phyloP scores from a whole-genome alignment of 37 sponge, comb jelly and placozoan genomes.

The Mnemiopsis leidyi region DNA sequence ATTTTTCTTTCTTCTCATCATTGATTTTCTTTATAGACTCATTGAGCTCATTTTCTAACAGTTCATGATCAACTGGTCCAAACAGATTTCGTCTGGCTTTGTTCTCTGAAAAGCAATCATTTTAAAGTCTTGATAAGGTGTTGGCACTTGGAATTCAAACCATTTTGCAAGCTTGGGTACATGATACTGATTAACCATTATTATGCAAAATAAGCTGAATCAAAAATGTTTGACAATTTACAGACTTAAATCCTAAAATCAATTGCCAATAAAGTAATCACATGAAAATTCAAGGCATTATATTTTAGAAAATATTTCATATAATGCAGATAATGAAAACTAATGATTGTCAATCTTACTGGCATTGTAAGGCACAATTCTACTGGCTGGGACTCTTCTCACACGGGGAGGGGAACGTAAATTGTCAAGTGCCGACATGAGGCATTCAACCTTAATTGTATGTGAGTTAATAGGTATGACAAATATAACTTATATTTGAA shows the following conservation, averaged over 20 bases:
- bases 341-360: background rate
- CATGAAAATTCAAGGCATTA: too few relatives aligned
- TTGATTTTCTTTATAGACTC: slow-evolving; percentile 1
- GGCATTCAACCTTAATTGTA: slow-evolving; percentile 58
- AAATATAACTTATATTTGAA: too few relatives aligned
- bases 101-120: background rate
- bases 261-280: too few relatives aligned
- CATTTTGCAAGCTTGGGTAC: background rate
- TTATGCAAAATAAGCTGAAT: too few relatives aligned
- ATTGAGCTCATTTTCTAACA: slow-evolving; percentile 48
- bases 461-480: too few relatives aligned
- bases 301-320: too few relatives aligned
- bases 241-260: background rate
- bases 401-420: slow-evolving; percentile 23
- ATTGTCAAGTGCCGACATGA: slow-evolving; percentile 56
- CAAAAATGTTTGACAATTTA: background rate
- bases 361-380: slow-evolving; percentile 11
- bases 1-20: slow-evolving; percentile 60
- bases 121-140: background rate
- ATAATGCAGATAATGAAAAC: background rate
- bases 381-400: slow-evolving; percentile 46
- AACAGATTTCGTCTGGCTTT: slow-evolving; percentile 23
- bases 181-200: too few relatives aligned
- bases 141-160: background rate
- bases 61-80: slow-evolving; percentile 64